Percentiles rank a stretch among this genome's conserved stretches.
Evolutionary conservation across 92 coral and sea anemone species (phyloP).

Genomic region (Paragorgia papillata): DNA sequence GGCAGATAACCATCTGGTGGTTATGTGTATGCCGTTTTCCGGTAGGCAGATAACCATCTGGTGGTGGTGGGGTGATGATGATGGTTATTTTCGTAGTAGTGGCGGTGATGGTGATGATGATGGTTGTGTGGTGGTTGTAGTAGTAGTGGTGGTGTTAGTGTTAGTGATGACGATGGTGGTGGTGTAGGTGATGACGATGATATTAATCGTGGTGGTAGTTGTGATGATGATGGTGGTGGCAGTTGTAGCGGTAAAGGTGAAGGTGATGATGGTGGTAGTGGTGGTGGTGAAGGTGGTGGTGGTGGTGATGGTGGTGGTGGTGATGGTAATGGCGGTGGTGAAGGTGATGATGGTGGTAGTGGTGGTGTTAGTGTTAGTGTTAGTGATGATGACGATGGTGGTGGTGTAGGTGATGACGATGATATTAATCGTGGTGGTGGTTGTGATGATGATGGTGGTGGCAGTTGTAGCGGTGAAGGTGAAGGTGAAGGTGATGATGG

Average conservation of each 20-base stretch:
- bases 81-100: not conserved
- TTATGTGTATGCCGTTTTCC: too few relatives aligned
- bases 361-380: not conserved
- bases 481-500: not conserved
- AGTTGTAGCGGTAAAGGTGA: not conserved
- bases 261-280: slow-evolving; percentile 3
- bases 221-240: slow-evolving; percentile 9
- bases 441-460: slow-evolving; percentile 1
- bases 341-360: not conserved
- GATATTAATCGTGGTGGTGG: too few relatives aligned
- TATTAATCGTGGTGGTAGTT: slow-evolving; percentile 15
- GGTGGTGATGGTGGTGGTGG: not conserved
- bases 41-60: not conserved
- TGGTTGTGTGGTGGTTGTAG: too few relatives aligned
- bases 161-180: too few relatives aligned
- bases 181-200: too few relatives aligned
- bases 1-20: not conserved
- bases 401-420: too few relatives aligned
- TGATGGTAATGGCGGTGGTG: slow-evolving; percentile 1
- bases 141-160: slow-evolving; percentile 9
- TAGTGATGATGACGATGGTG: not conserved
- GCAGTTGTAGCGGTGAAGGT: not conserved
- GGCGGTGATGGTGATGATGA: slow-evolving; percentile 18
- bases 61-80: slow-evolving; percentile 7
- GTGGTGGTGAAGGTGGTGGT: slow-evolving; percentile 6